Percentiles rank a stretch among this genome's conserved stretches.
These are phyloP conservation scores for Rhorus exstirpatorius DNA, from an alignment of 2,888 invertebrate species.

Conservation along the genomic window DNA sequence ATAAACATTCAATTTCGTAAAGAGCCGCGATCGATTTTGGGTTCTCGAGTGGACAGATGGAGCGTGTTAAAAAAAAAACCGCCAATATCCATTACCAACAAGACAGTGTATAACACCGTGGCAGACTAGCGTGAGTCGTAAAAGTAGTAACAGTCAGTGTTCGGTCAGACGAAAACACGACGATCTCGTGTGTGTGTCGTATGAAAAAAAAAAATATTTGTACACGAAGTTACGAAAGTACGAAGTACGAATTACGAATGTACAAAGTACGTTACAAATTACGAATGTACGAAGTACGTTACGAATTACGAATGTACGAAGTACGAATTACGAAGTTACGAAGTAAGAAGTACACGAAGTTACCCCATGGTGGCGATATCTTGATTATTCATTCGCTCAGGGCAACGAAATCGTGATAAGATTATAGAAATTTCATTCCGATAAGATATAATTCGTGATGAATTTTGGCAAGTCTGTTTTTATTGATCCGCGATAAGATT, in stretches of 20 bases:
- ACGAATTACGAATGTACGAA: no score
- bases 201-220: slow-evolving; percentile 6
- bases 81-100: slow-evolving; percentile 28
- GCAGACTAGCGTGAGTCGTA: background rate
- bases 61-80: slow-evolving; percentile 20
- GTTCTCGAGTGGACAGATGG: slow-evolving; percentile 2
- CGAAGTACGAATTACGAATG: no score
- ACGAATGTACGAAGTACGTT: no score
- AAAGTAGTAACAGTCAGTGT: slow-evolving; percentile 55
- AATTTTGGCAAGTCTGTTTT: slow-evolving; percentile 7
- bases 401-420: background rate
- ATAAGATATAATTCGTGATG: background rate
- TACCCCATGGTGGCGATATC: no score
- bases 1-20: slow-evolving; percentile 7
- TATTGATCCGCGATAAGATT: slow-evolving; percentile 28
- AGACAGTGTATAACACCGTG: slow-evolving; percentile 17
- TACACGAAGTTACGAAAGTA: background rate
- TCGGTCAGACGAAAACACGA: slow-evolving; percentile 36
- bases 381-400: background rate
- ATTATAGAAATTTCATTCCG: slow-evolving; percentile 11
- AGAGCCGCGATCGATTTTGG: slow-evolving; percentile 7
- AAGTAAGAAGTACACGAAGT: no score
- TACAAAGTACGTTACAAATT: no score
- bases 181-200: background rate
- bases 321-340: no score